Base-by-base conservation (phyloP, 1,140 invertebrate species). In the Streblospio benedicti region DNA sequence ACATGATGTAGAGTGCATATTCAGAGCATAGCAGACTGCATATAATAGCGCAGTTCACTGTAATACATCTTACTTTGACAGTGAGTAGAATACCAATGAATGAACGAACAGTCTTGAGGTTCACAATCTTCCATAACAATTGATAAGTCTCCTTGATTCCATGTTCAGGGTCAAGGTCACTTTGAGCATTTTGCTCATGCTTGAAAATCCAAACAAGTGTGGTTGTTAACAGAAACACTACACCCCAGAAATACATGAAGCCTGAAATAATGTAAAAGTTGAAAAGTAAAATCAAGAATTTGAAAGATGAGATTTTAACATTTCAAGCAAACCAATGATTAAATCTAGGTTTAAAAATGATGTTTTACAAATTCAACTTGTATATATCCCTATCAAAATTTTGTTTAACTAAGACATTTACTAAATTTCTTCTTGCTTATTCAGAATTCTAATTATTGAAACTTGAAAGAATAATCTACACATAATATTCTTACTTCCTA, bases 221-320 rank as follows among this genome's bases (percentile, higher is more conserved):
- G 1, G 97, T 99, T 0, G 87, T 87, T 1, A 91, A 68, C 25
- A 98, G 80, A 76, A 99, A 99, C 1, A 90, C 79, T 70, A 90
- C 84, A 23, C 91, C 93, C 94, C 95, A 99, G 72, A 98, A 96
- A 72, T 87, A 88, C 3, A 99, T 81, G 77, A 97, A 99, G 62
- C 86, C 89, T 88, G 69, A 9, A 80, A 76, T 54, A 59, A 25
- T 43, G 51, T 27, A 28, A 32, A 35, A 27, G 14, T 53, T 53
- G 20, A 31, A 27, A 53, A 31, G 27, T 9, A 12, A 47, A 44
- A 14, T 47, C 16, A 20, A 56, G 27, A 53, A 18, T 31, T n/a
- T 4, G n/a, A 27, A 33, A 53, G 14, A 14, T 32, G 23, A 18
- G 16, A 20, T 0, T 41, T 16, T 28, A n/a, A n/a, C n/a, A n/a